Base-by-base conservation (phyloP, 30 jellyfish, hydroid and myxozoan genomes). In the Haliclystus octoradiatus region DNA sequence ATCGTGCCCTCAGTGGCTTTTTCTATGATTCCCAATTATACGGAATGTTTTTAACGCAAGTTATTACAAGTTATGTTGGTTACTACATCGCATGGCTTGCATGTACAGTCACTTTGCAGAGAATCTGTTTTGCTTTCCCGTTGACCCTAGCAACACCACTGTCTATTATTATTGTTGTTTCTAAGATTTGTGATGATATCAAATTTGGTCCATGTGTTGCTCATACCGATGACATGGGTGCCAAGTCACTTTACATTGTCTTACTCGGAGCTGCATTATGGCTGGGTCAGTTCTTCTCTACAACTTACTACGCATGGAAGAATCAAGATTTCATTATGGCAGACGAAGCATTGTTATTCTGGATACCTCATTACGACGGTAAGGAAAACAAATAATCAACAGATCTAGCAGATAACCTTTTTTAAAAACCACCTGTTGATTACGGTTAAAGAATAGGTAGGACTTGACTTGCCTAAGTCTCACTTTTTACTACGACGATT, bases 261-360 rank as follows among this genome's bases (percentile, higher is more conserved):
- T 52, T 79, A 14, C 78, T 85, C 14, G 77, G 96, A 40, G 96
- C 77, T 30, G 90, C 84, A 5, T 66, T 85, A 28, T 85, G 96
- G 96, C 71, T 85, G 34, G 96, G 96, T n/a, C 96, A 85, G 65
- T 85, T 85, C 63, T 79, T 85, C 66, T 92, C 96, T n/a, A 85
- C 96, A 0, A 85, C 96, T 0, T 85, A 85, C 68, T 85, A 85
- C 60, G 96, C 96, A 31, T 85, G 96, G 96, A 85, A 79, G 47
- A 85, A 80, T 57, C 96, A 85, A 66, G 96, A 85, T 35, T 85
- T 85, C 72, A 78, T 85, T 30, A 85, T 85, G 96, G 96, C 96
- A 32, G 93, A 79, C 33, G 96, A 85, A 62, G 93, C 96, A 12
- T 80, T 86, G 52, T 65, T 85, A n/a, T 85, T 85, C 72, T 85